Conservation (phyloP, 2,888 invertebrate species). For the Doris montereyensis region DNA sequence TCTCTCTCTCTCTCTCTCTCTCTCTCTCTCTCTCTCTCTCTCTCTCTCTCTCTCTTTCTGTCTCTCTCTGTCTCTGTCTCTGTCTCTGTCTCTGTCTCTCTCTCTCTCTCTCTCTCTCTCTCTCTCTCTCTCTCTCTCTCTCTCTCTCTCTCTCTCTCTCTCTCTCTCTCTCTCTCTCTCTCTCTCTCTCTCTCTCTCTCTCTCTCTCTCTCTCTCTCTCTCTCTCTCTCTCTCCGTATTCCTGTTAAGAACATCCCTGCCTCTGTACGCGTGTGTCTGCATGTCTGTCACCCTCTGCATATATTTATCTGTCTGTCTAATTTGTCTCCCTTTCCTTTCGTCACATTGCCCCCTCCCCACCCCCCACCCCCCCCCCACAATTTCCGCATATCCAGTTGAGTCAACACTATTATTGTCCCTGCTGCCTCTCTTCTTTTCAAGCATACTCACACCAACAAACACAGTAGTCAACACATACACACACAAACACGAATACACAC, state of each 20-base stretch:
- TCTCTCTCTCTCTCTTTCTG: slow-evolving; percentile 10
- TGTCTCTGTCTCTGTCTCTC: slow-evolving; percentile 25
- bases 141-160: slow-evolving; percentile 28
- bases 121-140: slow-evolving; percentile 27
- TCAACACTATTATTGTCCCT: too few species aligned
- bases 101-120: slow-evolving; percentile 22
- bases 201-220: slow-evolving; percentile 20
- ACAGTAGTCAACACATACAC: too few species aligned
- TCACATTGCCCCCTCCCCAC: too few species aligned
- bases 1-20: neutral
- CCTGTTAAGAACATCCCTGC: slow-evolving; percentile 4
- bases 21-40: neutral
- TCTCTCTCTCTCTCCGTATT: slow-evolving; percentile 16
- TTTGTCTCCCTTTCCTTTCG: too few species aligned
- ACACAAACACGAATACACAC: too few species aligned
- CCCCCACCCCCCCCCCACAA: too few species aligned
- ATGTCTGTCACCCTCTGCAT: too few species aligned
- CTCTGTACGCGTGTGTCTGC: neutral
- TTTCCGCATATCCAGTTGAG: too few species aligned
- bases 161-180: slow-evolving; percentile 16
- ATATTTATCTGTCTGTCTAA: too few species aligned
- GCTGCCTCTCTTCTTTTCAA: too few species aligned
- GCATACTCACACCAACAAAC: too few species aligned
- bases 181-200: slow-evolving; percentile 20
- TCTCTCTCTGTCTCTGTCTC: slow-evolving; percentile 24